Evolutionary conservation across 92 coral and sea anemone genomes (phyloP), one percentile per base, ranked within the genome.

Genomic region (Isaurus tuberculatus): DNA sequence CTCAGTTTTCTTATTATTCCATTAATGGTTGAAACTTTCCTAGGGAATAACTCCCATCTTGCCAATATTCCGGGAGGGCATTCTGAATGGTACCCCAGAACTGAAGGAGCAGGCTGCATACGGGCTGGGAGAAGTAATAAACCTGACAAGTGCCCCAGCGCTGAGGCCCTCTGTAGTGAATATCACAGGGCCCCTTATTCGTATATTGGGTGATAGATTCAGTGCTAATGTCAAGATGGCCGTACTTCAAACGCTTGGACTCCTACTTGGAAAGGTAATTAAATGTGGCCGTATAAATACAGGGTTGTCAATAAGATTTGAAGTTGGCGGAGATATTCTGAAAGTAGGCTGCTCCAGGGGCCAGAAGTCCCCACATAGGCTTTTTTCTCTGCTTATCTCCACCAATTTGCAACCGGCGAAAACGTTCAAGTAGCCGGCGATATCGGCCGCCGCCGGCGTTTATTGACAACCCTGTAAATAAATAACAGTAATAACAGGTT

Each of bases 131-230:
- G 98, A 96, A 79, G 97, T 94, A 19, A 96, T 96, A 42, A 90
- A 79, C 58, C 84, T 96, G 57, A 96, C 99, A 29, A 94, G 98
- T 44, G 93, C 99, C 20, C 88, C 98, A 11, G 99, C 99, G 10
- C 94, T 96, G 15, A 90, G 93, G 81, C 99, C 99, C 14, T 96
- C 97, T 53, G 99, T 96, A 46, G 97, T 96, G 23, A 90, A 94
- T 81, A 96, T 96, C 73, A 96, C 99, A 58, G 99, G 99, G 28
- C 99, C 99, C 86, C 93, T 95, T 42, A 96, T 96, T 81, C 99
- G 99, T 81, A 96, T 96, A 91, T 89, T 96, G 70, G 98, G 98
- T 28, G 99, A 96, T 90, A 91, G 99, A 23, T 96, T 96, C 80
- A 92, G 98, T 27, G 95, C 98, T 91, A 96, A 96, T 74, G 99